Evolutionary conservation across 2,113 vertebrate genomes (phyloP), one percentile per base, ranked within the genome.

Genomic region (Desmodus rotundus): DNA sequence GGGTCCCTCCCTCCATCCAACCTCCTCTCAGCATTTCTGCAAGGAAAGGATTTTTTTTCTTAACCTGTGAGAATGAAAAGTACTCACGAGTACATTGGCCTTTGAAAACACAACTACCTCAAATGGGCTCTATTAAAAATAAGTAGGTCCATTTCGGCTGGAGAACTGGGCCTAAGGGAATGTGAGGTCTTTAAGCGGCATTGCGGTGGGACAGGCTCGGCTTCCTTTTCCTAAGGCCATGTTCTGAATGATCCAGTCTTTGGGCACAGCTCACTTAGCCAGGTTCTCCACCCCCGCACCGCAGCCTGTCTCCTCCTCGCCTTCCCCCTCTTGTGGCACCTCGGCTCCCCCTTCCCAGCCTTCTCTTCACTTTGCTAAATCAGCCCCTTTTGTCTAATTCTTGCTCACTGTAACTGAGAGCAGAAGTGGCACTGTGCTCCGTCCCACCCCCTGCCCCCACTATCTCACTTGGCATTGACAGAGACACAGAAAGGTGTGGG

Each of bases 51-150:
- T 68, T 81, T 96, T 96, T 96, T 47, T 96, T 84, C 26, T 54
- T 50, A 93, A 97, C 36, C 87, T 26, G 45, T 50, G 87, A 96
- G 82, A 89, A 85, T 65, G 74, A 89, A 93, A 96, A 95, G 76
- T 28, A 68, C 95, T 96, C 82, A 3, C 0, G n/a, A 97, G 74
- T 9, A 67, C 82, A 87, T 56, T 94, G 61, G 82, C 87, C 95
- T 98, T 93, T 94, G 97, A 98, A 98, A 95, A 92, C 92, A 91
- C 47, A 93, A 36, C 91, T 45, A 77, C 3, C 73, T 95, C 88
- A 95, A 93, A 95, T 92, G 63, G 52, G 77, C 54, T 84, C 76
- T 92, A 83, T 92, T 96, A 95, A 96, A 96, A 91, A 93, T 97
- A 95, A 97, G 86, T 92, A 93, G 78, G 68, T 84, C 91, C 88